Evolutionary conservation across 2,888 invertebrate genomes (phyloP).

Genomic region (Acanthacorydalis orientalis): DNA sequence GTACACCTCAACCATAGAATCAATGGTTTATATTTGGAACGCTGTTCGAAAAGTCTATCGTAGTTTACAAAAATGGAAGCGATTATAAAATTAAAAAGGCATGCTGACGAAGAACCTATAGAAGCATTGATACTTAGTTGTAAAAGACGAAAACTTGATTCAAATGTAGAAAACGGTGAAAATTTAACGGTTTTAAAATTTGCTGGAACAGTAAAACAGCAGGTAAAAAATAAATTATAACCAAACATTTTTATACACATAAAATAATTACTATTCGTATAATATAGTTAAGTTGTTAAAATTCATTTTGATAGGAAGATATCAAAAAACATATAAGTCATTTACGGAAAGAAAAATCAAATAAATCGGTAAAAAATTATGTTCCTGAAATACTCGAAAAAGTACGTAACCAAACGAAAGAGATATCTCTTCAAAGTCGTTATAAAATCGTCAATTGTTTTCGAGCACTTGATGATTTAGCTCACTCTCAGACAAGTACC

Average conservation of each 20-base stretch:
- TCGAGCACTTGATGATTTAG: slow-evolving; percentile 24
- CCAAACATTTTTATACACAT: not conserved
- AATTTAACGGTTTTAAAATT: slow-evolving; percentile 48
- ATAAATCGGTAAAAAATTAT: slow-evolving; percentile 30
- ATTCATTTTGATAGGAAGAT: slow-evolving; percentile 25
- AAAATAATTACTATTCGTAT: too few relatives aligned
- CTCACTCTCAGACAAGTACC: slow-evolving; percentile 8
- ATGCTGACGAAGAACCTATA: slow-evolving; percentile 51
- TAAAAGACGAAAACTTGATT: slow-evolving; percentile 44
- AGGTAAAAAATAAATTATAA: slow-evolving; percentile 28
- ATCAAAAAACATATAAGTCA: slow-evolving; percentile 25
- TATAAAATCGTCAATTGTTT: slow-evolving; percentile 41
- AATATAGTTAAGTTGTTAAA: not conserved
- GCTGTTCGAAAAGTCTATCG: too few relatives aligned
- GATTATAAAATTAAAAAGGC: slow-evolving; percentile 55
- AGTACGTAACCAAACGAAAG: slow-evolving; percentile 26
- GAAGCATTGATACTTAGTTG: slow-evolving; percentile 54
- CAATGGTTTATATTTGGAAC: too few relatives aligned
- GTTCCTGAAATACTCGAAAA: slow-evolving; percentile 27
- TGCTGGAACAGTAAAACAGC: slow-evolving; percentile 50
- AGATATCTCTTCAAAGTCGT: slow-evolving; percentile 31
- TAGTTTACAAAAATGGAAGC: slow-evolving; percentile 35
- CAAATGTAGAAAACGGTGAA: slow-evolving; percentile 17
- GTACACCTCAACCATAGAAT: too few relatives aligned
- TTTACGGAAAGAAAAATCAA: slow-evolving; percentile 29